phyloP scores from a whole-genome alignment of 2,113 vertebrate species.

The Ammodytes marinus region DNA sequence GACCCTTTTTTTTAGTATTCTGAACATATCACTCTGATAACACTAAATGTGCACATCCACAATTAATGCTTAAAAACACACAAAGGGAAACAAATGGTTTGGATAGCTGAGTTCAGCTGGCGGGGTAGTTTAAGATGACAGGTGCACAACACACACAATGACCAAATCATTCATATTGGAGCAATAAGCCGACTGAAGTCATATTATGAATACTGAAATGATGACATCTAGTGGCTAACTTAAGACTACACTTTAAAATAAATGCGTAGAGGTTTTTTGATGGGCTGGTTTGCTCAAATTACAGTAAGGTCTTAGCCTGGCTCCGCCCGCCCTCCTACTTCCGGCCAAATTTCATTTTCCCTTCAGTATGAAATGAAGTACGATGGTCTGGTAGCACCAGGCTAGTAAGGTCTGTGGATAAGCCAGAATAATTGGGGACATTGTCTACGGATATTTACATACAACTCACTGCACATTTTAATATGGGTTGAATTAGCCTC shows the following conservation, averaged over 20 bases:
- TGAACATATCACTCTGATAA: background rate
- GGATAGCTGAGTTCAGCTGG: background rate
- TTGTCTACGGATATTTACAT: background rate
- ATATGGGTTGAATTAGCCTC: background rate
- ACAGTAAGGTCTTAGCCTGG: background rate
- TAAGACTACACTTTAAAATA: background rate
- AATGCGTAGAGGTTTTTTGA: background rate
- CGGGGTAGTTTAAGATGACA: slow-evolving; percentile 5
- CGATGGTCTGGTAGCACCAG: background rate
- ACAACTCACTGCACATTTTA: background rate
- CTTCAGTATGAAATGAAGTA: background rate
- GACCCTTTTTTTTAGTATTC: background rate
- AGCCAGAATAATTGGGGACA: background rate
- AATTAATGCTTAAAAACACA: background rate
- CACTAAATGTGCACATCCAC: background rate
- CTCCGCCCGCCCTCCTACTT: no score
- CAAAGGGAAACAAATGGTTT: slow-evolving; percentile 6
- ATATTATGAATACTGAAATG: background rate
- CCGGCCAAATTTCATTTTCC: no score
- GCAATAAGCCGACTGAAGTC: background rate
- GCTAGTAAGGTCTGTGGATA: background rate
- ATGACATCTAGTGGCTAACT: slow-evolving; percentile 34
- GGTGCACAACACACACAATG: slow-evolving; percentile 1
- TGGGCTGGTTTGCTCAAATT: background rate
- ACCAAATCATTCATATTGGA: slow-evolving; percentile 3